A percentile compares a stretch with the other conserved stretches of the same genome.
These are phyloP conservation scores for Mola mola DNA, from an alignment of 2,113 vertebrate species.

Conservation along the genomic window DNA sequence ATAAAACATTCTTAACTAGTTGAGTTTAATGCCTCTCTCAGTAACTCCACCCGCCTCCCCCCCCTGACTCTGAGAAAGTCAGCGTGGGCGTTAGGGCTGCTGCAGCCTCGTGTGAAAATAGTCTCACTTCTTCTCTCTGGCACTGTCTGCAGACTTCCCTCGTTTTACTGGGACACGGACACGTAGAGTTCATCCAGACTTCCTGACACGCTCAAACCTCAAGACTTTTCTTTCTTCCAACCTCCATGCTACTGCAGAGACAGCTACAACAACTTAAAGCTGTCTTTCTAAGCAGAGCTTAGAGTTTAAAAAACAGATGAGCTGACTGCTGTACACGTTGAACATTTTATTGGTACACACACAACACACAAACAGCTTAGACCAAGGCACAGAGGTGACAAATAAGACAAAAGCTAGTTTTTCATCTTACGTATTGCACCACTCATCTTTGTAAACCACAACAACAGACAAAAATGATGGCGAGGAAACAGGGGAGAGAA, in stretches of 20 bases:
- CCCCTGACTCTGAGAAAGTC: constrained; percentile 62
- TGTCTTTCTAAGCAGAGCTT: no score
- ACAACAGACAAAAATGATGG: constrained; percentile 9
- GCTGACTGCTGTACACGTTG: no score
- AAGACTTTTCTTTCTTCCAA: constrained; percentile 1
- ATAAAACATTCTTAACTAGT: constrained; percentile 2
- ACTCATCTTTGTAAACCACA: constrained; percentile 27
- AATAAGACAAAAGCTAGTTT: no score
- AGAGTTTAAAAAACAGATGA: no score
- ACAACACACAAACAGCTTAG: no score
- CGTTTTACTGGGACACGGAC: constrained; percentile 22
- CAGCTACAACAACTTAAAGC: no score
- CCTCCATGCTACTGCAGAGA: neutral
- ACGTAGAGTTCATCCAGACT: constrained; percentile 18
- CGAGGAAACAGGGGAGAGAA: constrained; percentile 31
- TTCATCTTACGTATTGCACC: constrained; percentile 24
- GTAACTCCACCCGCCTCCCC: neutral
- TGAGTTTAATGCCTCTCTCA: constrained; percentile 5
- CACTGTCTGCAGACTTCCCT: constrained; percentile 36
- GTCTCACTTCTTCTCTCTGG: constrained; percentile 44
- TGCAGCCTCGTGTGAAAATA: constrained; percentile 51
- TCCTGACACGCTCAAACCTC: constrained; percentile 21
- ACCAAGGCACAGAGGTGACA: no score
- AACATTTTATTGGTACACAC: no score
- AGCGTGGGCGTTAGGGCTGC: constrained; percentile 63